Conservation (phyloP, 2,113 vertebrate species). For the Mungos mungo region DNA sequence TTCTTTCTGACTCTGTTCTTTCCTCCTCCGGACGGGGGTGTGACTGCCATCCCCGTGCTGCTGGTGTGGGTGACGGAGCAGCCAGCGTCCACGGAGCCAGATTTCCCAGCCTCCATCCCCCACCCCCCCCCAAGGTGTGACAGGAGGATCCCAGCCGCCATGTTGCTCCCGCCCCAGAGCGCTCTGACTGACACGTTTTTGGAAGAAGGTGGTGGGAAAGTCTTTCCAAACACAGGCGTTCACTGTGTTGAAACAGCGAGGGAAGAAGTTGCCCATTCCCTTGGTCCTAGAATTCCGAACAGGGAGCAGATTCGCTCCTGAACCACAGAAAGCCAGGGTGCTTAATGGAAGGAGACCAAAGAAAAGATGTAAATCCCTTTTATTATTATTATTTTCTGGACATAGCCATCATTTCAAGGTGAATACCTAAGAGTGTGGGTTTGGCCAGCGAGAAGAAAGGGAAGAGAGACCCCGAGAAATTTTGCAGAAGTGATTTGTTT, state of each 20-base stretch:
- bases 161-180: background rate
- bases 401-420: background rate
- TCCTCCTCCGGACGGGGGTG: conserved; percentile 17
- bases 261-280: background rate
- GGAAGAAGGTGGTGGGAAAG: conserved; percentile 60
- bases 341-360: background rate
- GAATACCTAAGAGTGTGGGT: background rate
- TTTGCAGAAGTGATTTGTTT: conserved; percentile 20
- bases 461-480: background rate
- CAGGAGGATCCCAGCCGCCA: background rate
- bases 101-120: conserved; percentile 33
- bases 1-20: conserved; percentile 46
- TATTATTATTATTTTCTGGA: background rate
- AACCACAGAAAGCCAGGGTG: background rate
- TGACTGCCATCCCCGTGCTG: background rate
- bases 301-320: background rate
- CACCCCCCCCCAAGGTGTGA: background rate
- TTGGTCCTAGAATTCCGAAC: conserved; percentile 21
- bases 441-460: background rate
- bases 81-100: background rate
- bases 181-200: conserved; percentile 67
- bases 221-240: conserved; percentile 62
- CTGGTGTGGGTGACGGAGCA: conserved; percentile 45
- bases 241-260: conserved; percentile 45
- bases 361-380: background rate